Base-by-base conservation (phyloP, 2,113 vertebrate genomes). In the Vicugna pacos region DNA sequence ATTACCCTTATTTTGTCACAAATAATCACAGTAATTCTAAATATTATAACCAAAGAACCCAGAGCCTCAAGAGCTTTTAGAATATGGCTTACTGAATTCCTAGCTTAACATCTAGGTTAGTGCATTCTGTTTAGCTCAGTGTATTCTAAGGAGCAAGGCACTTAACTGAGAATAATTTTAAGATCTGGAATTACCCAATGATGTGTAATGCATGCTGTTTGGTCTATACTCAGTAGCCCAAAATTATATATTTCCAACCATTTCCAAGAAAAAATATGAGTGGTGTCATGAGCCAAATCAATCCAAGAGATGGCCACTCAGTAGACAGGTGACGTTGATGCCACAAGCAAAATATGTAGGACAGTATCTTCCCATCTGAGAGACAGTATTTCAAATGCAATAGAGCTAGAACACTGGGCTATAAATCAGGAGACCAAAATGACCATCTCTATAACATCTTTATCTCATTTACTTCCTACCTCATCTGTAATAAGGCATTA, bases 241-340 rank as follows among this genome's bases (percentile, higher is more conserved):
- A 92, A 89, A 87, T 82, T 93, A 94, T 42, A 38, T 38, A 89
- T 82, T 94, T 76, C 64, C n/a, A 81, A 70, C 72, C 8, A 92
- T 79, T 94, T 96, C 17, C 5, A 50, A 86, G 64, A 72, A 94
- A 93, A 89, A 95, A 84, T n/a, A 84, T 58, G n/a, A 86, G 4
- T 65, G 81, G 6, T 60, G 56, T 6, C 60, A 80, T 38, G 16
- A 73, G 52, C 65, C 84, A 95, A 88, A 72, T 88, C 92, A 89
- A 89, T 65, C 73, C 77, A 93, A 32, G 26, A 22, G 46, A 85
- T 86, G 24, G 32, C 30, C 28, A 62, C 67, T 81, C 24, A 83
- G 58, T 81, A 87, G 32, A 84, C 65, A 26, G 70, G 70, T 93
- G 95, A 62, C 50, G 24, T 58, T 95, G 52, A 82, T 56, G 72